A percentile compares a stretch with the other conserved stretches of the same genome.
phyloP scores from a whole-genome alignment of 2,797 vertebrate species.

The Tolypeutes matacus region DNA sequence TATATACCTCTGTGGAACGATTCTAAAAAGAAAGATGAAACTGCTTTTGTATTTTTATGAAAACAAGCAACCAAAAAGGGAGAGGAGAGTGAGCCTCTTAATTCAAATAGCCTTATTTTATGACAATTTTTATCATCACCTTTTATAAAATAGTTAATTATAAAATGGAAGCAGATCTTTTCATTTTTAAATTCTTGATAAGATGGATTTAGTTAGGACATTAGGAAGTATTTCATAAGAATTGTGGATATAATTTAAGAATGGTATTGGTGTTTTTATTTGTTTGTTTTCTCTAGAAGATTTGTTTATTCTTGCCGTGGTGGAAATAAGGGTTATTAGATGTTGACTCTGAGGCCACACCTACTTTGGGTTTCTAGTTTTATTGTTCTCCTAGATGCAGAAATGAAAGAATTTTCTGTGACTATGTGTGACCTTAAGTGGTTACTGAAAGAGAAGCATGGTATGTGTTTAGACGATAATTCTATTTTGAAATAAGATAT shows the following conservation, averaged over 20 bases:
- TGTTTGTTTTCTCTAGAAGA: slow-evolving; percentile 67
- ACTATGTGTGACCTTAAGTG: background rate
- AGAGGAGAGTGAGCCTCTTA: background rate
- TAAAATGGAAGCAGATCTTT: slow-evolving; percentile 79
- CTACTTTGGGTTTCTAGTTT: slow-evolving; percentile 53
- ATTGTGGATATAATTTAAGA: slow-evolving; percentile 78
- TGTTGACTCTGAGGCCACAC: background rate
- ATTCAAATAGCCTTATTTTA: slow-evolving; percentile 47
- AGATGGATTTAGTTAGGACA: slow-evolving; percentile 81
- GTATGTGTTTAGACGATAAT: background rate
- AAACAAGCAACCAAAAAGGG: background rate
- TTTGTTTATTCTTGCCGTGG: background rate
- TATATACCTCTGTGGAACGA: background rate
- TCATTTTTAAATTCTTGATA: slow-evolving; percentile 80
- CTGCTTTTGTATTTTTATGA: background rate
- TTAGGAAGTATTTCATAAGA: slow-evolving; percentile 82
- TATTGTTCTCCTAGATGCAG: background rate
- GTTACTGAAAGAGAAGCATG: background rate
- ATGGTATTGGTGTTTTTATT: slow-evolving; percentile 70
- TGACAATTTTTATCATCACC: slow-evolving; percentile 61
- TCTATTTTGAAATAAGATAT: slow-evolving; percentile 44
- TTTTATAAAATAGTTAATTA: slow-evolving; percentile 74
- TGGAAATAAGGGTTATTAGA: slow-evolving; percentile 42
- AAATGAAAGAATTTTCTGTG: slow-evolving; percentile 37
- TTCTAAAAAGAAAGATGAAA: slow-evolving; percentile 40